phyloP scores from a whole-genome alignment of 2,888 invertebrate genomes.

The Crioceris asparagi region DNA sequence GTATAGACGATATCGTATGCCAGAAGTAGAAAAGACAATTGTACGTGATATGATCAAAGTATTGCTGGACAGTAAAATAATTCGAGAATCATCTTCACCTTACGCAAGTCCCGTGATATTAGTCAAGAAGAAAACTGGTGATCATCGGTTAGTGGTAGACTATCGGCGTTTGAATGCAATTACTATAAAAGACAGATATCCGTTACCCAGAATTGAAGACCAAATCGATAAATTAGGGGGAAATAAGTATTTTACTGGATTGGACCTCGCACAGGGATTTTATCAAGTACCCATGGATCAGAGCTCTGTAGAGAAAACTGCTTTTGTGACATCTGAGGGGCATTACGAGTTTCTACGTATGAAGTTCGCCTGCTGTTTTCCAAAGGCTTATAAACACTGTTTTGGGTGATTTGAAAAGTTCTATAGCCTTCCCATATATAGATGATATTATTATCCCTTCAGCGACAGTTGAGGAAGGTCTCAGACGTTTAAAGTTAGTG shows the following conservation, averaged over 20 bases:
- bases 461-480: constrained; percentile 10
- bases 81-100: constrained; percentile 12
- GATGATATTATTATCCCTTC: constrained; percentile 17
- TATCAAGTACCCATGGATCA: constrained; percentile 23
- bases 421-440: constrained; percentile 12
- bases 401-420: constrained; percentile 13
- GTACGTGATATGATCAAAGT: too few relatives aligned
- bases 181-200: constrained; percentile 13
- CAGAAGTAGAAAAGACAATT: too few relatives aligned
- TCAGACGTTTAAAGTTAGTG: constrained; percentile 7
- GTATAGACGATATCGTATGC: too few relatives aligned
- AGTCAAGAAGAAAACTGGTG: constrained; percentile 12
- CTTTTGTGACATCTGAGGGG: not conserved
- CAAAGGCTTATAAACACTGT: constrained; percentile 22
- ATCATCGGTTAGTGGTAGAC: constrained; percentile 13
- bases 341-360: not conserved
- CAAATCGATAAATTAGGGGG: constrained; percentile 15
- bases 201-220: constrained; percentile 14
- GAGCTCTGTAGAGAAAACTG: not conserved
- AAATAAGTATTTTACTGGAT: constrained; percentile 16
- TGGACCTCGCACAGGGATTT: constrained; percentile 24
- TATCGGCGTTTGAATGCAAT: constrained; percentile 10
- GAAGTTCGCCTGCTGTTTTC: too few relatives aligned
- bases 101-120: constrained; percentile 15
- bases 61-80: too few relatives aligned